These are phyloP conservation scores for Papilio polytes DNA, from an alignment of 1,140 invertebrate genomes.

Conservation along the genomic window DNA sequence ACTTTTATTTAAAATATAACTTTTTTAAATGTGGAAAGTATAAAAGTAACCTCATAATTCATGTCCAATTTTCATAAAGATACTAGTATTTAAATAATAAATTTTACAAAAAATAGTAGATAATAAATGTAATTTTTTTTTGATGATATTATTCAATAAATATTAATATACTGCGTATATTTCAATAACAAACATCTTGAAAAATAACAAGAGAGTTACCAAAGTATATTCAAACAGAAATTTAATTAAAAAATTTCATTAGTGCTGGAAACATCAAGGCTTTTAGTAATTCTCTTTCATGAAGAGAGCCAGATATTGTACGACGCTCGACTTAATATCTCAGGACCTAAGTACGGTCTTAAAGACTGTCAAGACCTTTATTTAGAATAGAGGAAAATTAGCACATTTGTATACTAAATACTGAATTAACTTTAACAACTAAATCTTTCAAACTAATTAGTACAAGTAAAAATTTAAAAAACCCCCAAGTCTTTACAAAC, in stretches of 20 bases:
- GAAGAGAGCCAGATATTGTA: not conserved
- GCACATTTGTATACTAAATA: not conserved
- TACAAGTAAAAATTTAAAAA: not conserved
- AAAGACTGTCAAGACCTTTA: not conserved
- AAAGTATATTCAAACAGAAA: not conserved
- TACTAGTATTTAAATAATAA: too few relatives aligned
- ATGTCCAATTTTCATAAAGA: too few relatives aligned
- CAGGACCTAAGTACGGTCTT: not conserved
- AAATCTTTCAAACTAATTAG: too few relatives aligned
- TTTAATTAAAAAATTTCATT: conserved; percentile 12
- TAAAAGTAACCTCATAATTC: too few relatives aligned
- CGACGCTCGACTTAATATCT: not conserved
- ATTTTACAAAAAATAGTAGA: too few relatives aligned
- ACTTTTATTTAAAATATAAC: too few relatives aligned
- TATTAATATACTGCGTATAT: not conserved
- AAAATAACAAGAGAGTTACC: not conserved
- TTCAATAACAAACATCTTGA: too few relatives aligned
- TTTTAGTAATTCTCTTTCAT: conserved; percentile 5
- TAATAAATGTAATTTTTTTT: too few relatives aligned
- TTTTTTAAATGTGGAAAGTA: too few relatives aligned
- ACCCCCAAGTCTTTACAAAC: not conserved
- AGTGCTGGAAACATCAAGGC: not conserved
- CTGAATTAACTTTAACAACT: not conserved
- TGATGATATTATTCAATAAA: too few relatives aligned
- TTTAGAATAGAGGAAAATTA: not conserved